Conservation (phyloP, 30 jellyfish, hydroid and myxozoan species). For the Sanderia malayensis region DNA sequence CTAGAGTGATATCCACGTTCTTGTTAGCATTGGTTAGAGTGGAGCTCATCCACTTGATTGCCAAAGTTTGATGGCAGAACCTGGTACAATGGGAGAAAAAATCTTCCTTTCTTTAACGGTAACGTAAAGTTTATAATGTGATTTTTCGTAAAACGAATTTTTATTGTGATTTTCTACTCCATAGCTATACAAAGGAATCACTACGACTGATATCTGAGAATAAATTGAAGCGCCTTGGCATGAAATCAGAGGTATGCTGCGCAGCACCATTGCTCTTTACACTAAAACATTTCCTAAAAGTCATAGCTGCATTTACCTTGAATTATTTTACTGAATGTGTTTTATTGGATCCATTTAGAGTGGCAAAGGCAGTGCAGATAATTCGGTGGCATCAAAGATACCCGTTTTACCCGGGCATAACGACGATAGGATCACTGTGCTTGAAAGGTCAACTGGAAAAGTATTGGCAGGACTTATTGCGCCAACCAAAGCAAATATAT, state of each 20-base stretch:
- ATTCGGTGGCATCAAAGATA: constrained; percentile 67
- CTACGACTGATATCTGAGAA: constrained; percentile 48
- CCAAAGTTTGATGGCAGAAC: not conserved
- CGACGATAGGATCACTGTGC: constrained; percentile 84
- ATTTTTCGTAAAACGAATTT: no score
- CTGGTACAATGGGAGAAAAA: constrained; percentile 1
- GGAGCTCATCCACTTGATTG: not conserved
- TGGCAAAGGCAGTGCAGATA: constrained; percentile 47
- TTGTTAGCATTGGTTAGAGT: constrained; percentile 13
- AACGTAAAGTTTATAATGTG: no score
- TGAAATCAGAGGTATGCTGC: not conserved
- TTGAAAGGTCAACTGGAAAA: constrained; percentile 80
- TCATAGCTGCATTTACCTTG: not conserved
- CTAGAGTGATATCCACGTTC: not conserved
- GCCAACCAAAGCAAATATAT: constrained; percentile 78
- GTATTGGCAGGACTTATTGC: constrained; percentile 98
- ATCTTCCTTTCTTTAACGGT: no score
- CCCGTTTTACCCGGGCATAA: constrained; percentile 30
- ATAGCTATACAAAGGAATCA: constrained; percentile 54
- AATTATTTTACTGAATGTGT: not conserved
- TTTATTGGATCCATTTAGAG: no score
- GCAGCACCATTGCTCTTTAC: not conserved
- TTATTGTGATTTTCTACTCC: no score
- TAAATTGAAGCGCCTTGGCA: constrained; percentile 54
- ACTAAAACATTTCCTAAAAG: not conserved